phyloP scores from a whole-genome alignment of 2,888 invertebrate genomes.

The Drosophila pegasa region DNA sequence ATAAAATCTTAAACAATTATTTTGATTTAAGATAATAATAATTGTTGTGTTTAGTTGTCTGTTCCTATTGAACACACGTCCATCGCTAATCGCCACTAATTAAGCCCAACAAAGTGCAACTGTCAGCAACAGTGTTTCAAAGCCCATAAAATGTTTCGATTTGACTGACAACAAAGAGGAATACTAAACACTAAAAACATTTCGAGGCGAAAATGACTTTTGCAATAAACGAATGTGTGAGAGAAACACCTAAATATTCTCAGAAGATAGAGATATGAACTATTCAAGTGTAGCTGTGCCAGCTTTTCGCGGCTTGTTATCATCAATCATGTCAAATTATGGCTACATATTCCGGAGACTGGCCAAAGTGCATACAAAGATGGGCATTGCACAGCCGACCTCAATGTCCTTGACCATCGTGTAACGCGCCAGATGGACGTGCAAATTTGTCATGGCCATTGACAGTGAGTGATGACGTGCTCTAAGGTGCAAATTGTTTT shows the following conservation, averaged over 20 bases:
- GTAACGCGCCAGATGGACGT: conserved; percentile 11
- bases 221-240: neutral
- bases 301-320: conserved; percentile 36
- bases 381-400: conserved; percentile 35
- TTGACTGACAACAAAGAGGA: neutral
- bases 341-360: conserved; percentile 22
- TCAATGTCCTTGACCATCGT: conserved; percentile 50
- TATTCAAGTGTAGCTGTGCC: conserved; percentile 9
- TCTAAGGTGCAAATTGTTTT: conserved; percentile 21
- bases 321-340: conserved; percentile 58
- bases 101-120: conserved; percentile 7
- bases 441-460: conserved; percentile 37
- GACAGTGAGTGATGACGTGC: conserved; percentile 48
- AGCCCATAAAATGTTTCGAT: conserved; percentile 1
- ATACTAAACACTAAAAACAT: neutral
- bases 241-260: neutral
- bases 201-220: conserved; percentile 8
- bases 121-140: conserved; percentile 21
- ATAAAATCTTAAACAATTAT: no score
- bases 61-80: neutral
- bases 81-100: conserved; percentile 19
- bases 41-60: neutral
- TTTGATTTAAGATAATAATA: no score
- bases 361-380: conserved; percentile 43
- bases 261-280: neutral